Percentiles rank a stretch among this genome's conserved stretches.
These are phyloP conservation scores for Pyrgilauda ruficollis DNA, from an alignment of 2,113 vertebrate species.

Conservation along the genomic window DNA sequence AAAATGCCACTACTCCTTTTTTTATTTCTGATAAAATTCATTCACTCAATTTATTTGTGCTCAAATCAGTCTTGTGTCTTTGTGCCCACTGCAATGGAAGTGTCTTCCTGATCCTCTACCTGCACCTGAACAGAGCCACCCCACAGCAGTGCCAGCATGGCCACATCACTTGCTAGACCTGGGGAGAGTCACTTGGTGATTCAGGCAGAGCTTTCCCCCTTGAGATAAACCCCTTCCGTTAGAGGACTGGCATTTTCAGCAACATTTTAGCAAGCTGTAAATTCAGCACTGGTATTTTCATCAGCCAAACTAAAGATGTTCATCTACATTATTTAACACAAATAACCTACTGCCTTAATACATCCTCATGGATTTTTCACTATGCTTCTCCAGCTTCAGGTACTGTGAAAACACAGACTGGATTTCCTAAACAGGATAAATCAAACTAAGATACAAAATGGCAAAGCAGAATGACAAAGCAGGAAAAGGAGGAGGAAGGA, in stretches of 20 bases:
- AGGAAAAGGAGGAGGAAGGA: background rate
- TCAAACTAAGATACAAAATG: background rate
- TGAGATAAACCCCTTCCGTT: background rate
- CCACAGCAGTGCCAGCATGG: rapidly evolving
- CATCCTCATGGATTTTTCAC: background rate
- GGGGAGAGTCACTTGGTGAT: background rate
- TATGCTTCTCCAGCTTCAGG: background rate
- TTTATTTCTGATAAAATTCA: background rate
- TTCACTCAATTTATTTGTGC: background rate
- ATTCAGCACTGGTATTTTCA: background rate
- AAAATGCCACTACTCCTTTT: background rate
- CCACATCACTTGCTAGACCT: background rate
- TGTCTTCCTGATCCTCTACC: rapidly evolving
- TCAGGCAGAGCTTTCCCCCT: background rate
- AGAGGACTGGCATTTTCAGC: background rate
- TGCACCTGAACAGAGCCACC: background rate
- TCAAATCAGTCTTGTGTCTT: background rate
- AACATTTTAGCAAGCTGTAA: background rate
- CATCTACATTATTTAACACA: background rate
- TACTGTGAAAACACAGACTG: background rate
- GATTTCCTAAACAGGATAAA: background rate
- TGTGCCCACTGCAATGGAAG: background rate
- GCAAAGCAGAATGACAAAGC: background rate
- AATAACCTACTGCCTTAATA: background rate
- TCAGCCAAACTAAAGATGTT: background rate